Base-by-base conservation (phyloP, 1,140 invertebrate species). In the Papilio glaucus region DNA sequence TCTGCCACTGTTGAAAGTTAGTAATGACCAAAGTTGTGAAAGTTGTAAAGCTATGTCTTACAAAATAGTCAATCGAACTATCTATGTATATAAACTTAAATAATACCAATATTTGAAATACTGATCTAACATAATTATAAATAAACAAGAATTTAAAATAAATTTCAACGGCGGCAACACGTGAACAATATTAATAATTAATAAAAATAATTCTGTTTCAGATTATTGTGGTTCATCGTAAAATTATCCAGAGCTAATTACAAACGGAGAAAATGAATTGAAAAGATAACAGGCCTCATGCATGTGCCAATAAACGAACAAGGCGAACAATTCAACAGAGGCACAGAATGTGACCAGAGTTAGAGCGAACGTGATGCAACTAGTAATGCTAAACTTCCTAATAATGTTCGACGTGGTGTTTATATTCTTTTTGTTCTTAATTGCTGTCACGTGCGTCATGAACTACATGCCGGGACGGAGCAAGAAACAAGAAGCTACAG, bases 381-480 rank as follows among this genome's bases (percentile, higher is more conserved):
- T 97, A 85, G 94, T 97, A 95, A 96, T 96, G 94, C 94, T 97
- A 92, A 97, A 97, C 93, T 97, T 96, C 80, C 94, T 97, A 86
- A 95, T 97, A 93, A 97, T 97, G 96, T 97, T 97, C 94, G 96
- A 97, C 93, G 94, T 97, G 86, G 96, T 97, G 87, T 97, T 97
- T 94, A 94, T 97, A 92, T 97, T 97, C 93, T 97, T 97, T 92
- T 94, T 97, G 81, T 97, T 97, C 91, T 95, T 97, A 81, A 95
- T 97, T 79, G 96, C 96, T 53, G 96, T 97, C 72, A 96, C 96
- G 73, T 97, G 96, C 84, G 93, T 97, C 76, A 95, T 96, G 77
- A 97, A 97, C 88, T 97, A 97, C 85, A 94, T 97, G 85, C 96
- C 96, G 3, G 92, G 91, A 5, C 82, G 81, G 61, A 85, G 82